A percentile compares a stretch with the other conserved stretches of the same genome.
Evolutionary conservation across 2,888 invertebrate genomes (phyloP).

Genomic region (Caradrina clavipalpis): DNA sequence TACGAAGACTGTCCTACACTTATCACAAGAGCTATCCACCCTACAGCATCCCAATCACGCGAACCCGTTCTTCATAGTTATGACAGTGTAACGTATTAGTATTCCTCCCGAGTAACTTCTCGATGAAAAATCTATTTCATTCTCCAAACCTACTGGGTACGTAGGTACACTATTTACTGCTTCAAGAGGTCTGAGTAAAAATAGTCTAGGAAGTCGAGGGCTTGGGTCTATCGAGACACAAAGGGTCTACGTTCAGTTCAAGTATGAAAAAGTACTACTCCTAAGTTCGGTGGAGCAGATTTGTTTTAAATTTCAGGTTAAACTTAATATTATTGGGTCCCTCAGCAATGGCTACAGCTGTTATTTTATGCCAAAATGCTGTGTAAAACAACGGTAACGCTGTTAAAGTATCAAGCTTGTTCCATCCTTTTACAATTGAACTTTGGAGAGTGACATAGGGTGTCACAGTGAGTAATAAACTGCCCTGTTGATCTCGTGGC

Average conservation of each 20-base stretch:
- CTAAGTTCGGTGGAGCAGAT: background rate
- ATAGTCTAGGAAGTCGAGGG: background rate
- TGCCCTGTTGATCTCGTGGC: no score
- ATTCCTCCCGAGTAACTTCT: constrained; percentile 43
- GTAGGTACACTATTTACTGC: constrained; percentile 22
- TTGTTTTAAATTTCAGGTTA: background rate
- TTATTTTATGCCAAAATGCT: no score
- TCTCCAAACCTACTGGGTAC: constrained; percentile 19
- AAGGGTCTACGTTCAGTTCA: constrained; percentile 10
- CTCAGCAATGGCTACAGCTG: background rate
- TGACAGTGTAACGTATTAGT: constrained; percentile 62
- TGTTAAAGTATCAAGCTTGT: no score
- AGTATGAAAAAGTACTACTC: constrained; percentile 15
- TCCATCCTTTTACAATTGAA: no score
- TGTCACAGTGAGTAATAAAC: no score
- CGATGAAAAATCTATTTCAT: constrained; percentile 57
- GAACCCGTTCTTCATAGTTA: constrained; percentile 55
- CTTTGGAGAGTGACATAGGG: no score
- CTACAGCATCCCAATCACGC: constrained; percentile 50
- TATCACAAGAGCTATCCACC: background rate
- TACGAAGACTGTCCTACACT: constrained; percentile 8
- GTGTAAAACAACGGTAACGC: no score
- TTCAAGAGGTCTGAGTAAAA: constrained; percentile 19
- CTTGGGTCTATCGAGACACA: constrained; percentile 16
- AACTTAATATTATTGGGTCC: constrained; percentile 8